A percentile compares a stretch with the other conserved stretches of the same genome.
These are phyloP conservation scores for Corythucha ciliata DNA, from an alignment of 2,888 invertebrate species.

Conservation along the genomic window DNA sequence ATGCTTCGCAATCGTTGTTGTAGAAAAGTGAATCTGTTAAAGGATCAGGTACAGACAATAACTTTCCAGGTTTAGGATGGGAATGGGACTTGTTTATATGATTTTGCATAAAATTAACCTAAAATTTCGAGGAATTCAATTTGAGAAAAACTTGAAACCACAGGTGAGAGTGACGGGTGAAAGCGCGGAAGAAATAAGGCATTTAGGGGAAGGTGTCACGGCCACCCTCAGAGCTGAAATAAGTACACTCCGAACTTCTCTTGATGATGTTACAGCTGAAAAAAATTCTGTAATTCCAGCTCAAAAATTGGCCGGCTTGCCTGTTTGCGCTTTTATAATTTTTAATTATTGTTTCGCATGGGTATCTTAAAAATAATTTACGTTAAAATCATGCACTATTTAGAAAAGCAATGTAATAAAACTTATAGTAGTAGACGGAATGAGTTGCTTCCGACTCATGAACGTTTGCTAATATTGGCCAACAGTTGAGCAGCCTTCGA, in stretches of 20 bases:
- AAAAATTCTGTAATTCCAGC: slow-evolving; percentile 47
- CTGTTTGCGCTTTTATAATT: not conserved
- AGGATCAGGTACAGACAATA: slow-evolving; percentile 49
- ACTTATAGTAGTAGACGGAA: too few relatives aligned
- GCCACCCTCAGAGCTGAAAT: slow-evolving; percentile 66
- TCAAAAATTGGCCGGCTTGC: too few relatives aligned
- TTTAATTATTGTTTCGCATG: not conserved
- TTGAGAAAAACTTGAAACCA: slow-evolving; percentile 8
- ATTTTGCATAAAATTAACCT: not conserved
- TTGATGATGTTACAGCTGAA: slow-evolving; percentile 63
- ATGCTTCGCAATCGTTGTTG: slow-evolving; percentile 63
- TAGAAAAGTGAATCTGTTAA: slow-evolving; percentile 59
- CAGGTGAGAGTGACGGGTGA: slow-evolving; percentile 53
- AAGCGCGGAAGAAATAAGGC: slow-evolving; percentile 59
- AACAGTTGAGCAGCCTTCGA: slow-evolving; percentile 62
- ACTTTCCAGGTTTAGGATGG: not conserved
- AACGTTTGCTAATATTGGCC: too few relatives aligned
- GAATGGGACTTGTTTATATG: not conserved
- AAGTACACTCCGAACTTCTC: slow-evolving; percentile 59
- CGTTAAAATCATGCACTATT: too few relatives aligned
- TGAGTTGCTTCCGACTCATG: too few relatives aligned
- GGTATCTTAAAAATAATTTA: too few relatives aligned
- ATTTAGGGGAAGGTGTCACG: slow-evolving; percentile 59
- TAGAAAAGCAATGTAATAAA: too few relatives aligned
- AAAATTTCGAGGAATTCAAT: not conserved